Base-by-base conservation (phyloP, 1,140 invertebrate species). In the Parapsyche elsis region DNA sequence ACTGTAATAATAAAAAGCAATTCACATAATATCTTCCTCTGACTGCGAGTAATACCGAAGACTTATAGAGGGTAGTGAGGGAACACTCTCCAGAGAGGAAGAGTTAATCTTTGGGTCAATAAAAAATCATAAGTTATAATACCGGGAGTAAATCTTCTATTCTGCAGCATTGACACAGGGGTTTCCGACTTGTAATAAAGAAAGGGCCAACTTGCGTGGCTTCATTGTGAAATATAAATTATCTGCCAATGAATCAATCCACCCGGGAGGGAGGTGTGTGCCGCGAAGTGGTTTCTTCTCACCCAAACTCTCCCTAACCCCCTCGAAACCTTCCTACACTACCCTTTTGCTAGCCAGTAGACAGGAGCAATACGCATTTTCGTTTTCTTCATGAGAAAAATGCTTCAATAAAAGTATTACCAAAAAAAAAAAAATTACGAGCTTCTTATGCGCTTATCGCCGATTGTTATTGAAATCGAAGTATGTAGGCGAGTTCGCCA, bases 151-250 rank as follows among this genome's bases (percentile, higher is more conserved):
- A 76, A 76, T 76, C 74, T 76, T 76, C 74, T 44, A 76, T 76
- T 76, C 45, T 76, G 21, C 21, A 30, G 21, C 19, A 76, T 76
- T 76, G 74, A 76, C 53, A 45, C 16, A 26, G 59, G 74, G 74
- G 74, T 45, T 76, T 46, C 45, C 74, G 59, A 73, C 24, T 38
- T 45, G 5, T 73, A 53, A 49, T 64, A 81, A 79, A 74, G 81
- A 80, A 75, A 80, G 71, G 81, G 75, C 71, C 76, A 73, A 71
- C 76, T 78, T 76, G 53, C 30, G 45, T 73, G 75, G 49, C 64
- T 80, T 80, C 80, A 83, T 81, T 81, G 81, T 81, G 81, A 81
- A 83, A 82, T 81, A 83, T 83, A 83, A 83, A 83, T 83, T 81
- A 83, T 83, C 81, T 77, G 80, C 71, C 80, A 83, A 81, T 83